phyloP scores from a whole-genome alignment of 30 jellyfish, hydroid and myxozoan species.

The Morbakka virulenta region DNA sequence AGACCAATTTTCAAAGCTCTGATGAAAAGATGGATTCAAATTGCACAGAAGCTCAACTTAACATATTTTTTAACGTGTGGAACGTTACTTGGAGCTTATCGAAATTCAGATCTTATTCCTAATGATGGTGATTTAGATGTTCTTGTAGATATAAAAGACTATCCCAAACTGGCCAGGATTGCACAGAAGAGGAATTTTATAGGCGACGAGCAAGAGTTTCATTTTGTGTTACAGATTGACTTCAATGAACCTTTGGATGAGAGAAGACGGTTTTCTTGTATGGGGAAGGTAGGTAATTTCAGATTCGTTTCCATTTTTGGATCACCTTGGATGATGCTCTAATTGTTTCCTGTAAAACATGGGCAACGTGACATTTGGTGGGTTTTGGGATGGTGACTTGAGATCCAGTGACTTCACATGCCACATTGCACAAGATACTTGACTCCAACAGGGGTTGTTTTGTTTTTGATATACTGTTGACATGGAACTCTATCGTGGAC shows the following conservation, averaged over 20 bases:
- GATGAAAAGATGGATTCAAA: constrained; percentile 44
- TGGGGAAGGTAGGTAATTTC: constrained; percentile 82
- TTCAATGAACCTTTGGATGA: constrained; percentile 58
- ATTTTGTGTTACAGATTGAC: constrained; percentile 57
- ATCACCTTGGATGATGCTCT: no score
- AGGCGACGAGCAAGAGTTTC: constrained; percentile 48
- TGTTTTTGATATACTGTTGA: no score
- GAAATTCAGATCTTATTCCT: constrained; percentile 78
- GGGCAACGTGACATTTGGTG: no score
- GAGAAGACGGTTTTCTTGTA: constrained; percentile 76
- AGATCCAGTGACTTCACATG: no score
- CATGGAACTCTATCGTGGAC: no score
- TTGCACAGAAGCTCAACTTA: constrained; percentile 46
- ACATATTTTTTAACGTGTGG: constrained; percentile 79
- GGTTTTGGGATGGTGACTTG: no score
- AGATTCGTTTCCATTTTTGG: no score
- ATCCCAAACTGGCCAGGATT: constrained; percentile 24
- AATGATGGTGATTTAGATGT: constrained; percentile 76
- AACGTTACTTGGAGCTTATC: constrained; percentile 74
- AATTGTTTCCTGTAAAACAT: no score
- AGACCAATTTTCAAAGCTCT: constrained; percentile 16
- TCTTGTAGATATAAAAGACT: constrained; percentile 39
- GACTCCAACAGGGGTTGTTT: no score
- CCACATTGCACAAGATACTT: no score
- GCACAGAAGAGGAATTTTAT: constrained; percentile 45